Evolutionary conservation across 1,140 invertebrate species (phyloP), one percentile per base, ranked within the genome.

Genomic region (Pectinophora gossypiella): DNA sequence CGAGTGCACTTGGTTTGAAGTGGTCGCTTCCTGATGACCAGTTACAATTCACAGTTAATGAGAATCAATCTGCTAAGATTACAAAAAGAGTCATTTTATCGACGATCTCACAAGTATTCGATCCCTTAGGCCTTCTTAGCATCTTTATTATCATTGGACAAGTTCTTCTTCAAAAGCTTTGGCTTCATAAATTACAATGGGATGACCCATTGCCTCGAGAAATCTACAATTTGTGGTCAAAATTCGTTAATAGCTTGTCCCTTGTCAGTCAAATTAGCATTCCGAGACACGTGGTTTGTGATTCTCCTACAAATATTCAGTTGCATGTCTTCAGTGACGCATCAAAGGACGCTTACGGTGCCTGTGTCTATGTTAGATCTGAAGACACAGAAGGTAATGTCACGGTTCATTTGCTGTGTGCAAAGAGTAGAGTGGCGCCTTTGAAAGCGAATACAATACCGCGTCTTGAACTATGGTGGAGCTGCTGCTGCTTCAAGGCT

Each of bases 381-480:
- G 13, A 7, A n/a, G 20, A 44, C 15, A 9, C 4, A 10, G 12
- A 21, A n/a, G 23, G 47, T 19, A 10, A 48, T 5, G 3, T 4
- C 2, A 38, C 15, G 2, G 13, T 16, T 3, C 16, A 13, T 7
- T 36, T 48, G 20, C 1, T 48, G 6, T 7, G 18, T 6, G 27
- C 47, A 1, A 48, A 48, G 20, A 48, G 27, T 19, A 48, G 19
- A n/a, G 27, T 48, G 6, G 47, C 47, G 7, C 47, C 47, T 5
- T 10, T 36, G 10, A n/a, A n/a, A n/a, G 4, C 18, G n/a, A 48
- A 38, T 7, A 19, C 23, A 3, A 68, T 90, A 12, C 87, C 89
- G 0, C 19, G 79, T 54, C 54, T 89, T 32, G 88, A 90, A 63
- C 57, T 89, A n/a, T 73, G 56, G n/a, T 44, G 86, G 66, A 12